Evolutionary conservation across 1,140 invertebrate genomes (phyloP).

Genomic region (Megathymus violae): DNA sequence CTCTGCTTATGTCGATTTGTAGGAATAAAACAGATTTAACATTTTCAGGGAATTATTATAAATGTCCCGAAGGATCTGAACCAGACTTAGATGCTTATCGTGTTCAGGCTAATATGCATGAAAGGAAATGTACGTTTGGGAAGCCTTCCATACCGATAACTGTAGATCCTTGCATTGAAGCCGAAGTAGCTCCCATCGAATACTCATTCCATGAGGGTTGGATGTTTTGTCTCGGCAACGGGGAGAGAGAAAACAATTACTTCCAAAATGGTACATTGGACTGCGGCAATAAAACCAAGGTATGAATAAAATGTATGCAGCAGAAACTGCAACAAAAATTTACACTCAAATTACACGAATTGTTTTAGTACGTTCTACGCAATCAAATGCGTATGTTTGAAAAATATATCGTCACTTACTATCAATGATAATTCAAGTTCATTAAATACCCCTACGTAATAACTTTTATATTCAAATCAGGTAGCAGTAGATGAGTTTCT

Average conservation of each 20-base stretch:
- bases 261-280: constrained; percentile 76
- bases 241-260: constrained; percentile 76
- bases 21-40: too few relatives aligned
- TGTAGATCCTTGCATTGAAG: constrained; percentile 75
- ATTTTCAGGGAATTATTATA: constrained; percentile 68
- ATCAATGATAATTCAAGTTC: too few relatives aligned
- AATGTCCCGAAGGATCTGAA: constrained; percentile 69
- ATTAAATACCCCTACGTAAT: constrained; percentile 1
- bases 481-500: constrained; percentile 66
- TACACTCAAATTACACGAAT: too few relatives aligned
- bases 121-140: constrained; percentile 71
- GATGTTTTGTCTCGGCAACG: constrained; percentile 79
- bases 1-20: too few relatives aligned
- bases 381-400: too few relatives aligned
- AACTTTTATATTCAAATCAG: constrained; percentile 37
- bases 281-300: constrained; percentile 77
- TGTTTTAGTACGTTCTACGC: too few relatives aligned
- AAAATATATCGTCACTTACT: too few relatives aligned
- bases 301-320: constrained; percentile 37
- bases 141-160: constrained; percentile 60
- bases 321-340: too few relatives aligned
- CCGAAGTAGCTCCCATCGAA: constrained; percentile 73
- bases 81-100: constrained; percentile 73
- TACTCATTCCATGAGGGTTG: constrained; percentile 77
- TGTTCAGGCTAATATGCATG: constrained; percentile 75